Percentiles rank a stretch among this genome's conserved stretches.
Conservation (phyloP, 2,113 vertebrate species). For the Psammodynastes pulverulentus region DNA sequence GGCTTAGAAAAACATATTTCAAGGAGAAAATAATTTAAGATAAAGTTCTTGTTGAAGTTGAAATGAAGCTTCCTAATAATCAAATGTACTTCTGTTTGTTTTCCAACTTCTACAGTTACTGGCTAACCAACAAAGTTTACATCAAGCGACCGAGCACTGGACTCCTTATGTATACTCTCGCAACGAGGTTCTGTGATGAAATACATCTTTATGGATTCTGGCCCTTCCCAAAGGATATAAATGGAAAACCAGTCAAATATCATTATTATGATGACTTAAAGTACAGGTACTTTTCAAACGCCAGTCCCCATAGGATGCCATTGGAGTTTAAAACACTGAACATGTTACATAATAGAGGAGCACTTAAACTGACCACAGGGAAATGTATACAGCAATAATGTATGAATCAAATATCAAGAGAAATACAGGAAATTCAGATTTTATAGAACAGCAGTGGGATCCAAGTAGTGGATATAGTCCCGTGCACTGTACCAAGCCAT, state of each 20-base stretch:
- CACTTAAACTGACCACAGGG: conserved; percentile 84
- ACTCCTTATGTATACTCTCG: conserved; percentile 86
- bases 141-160: conserved; percentile 90
- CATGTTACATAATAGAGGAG: conserved; percentile 79
- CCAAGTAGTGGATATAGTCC: conserved; percentile 48
- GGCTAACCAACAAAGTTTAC: conserved; percentile 86
- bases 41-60: neutral
- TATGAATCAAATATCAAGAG: conserved; percentile 40
- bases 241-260: conserved; percentile 83
- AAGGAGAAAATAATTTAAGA: neutral
- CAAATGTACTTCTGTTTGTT: conserved; percentile 14
- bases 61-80: neutral
- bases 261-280: conserved; percentile 88
- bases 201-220: conserved; percentile 89
- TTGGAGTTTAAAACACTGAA: conserved; percentile 85
- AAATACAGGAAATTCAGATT: conserved; percentile 54
- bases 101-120: conserved; percentile 73
- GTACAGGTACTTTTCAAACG: conserved; percentile 85
- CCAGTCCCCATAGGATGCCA: conserved; percentile 86
- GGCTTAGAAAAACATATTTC: neutral
- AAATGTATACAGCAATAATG: conserved; percentile 78
- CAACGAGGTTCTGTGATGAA: conserved; percentile 87
- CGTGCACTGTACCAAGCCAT: conserved; percentile 43
- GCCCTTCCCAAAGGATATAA: conserved; percentile 85
- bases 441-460: conserved; percentile 57